Evolutionary conservation across 2,113 vertebrate species (phyloP), one percentile per base, ranked within the genome.

Genomic region (Misgurnus mizolepis): DNA sequence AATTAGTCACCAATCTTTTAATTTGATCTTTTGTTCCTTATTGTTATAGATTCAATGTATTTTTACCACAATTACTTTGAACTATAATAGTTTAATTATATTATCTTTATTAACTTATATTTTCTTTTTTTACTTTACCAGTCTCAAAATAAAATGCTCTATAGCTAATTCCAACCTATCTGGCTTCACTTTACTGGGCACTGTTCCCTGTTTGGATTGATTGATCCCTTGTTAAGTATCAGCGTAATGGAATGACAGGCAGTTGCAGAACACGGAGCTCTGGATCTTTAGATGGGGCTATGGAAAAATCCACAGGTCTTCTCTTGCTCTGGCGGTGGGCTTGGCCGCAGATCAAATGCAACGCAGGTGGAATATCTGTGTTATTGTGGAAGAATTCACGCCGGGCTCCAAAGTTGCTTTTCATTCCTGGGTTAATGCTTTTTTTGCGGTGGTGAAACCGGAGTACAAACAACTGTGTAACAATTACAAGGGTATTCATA

Each of bases 301-400:
- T 86, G 86, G 86, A 87, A 84, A 85, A 81, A 75, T 78, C 72
- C 72, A 76, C 55, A 70, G 64, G 41, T 80, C 61, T 66, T 40
- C 67, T 77, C 43, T 72, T 75, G 18, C 72, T 75, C 14, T 65
- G 60, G 70, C 56, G 61, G 66, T 74, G 72, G 68, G 86, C 69
- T 71, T 75, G 73, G 80, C 85, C 70, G 76, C 72, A 73, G 85
- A 71, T 87, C 79, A 85, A 80, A 89, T 82, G 50, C 56, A 65
- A 47, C 55, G 58, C 88, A 88, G 80, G 83, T 83, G 87, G 87
- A 89, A 88, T 89, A 85, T 83, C 73, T 82, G 78, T 45, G 66
- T 88, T 85, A 75, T 34, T 79, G 82, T 76, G 40, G 58, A 86
- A 87, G 87, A 89, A 86, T 88, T 80, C 77, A 75, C 72, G 74